These are phyloP conservation scores for Zaprionus lineosus DNA, from an alignment of 2,888 invertebrate genomes.

Conservation along the genomic window DNA sequence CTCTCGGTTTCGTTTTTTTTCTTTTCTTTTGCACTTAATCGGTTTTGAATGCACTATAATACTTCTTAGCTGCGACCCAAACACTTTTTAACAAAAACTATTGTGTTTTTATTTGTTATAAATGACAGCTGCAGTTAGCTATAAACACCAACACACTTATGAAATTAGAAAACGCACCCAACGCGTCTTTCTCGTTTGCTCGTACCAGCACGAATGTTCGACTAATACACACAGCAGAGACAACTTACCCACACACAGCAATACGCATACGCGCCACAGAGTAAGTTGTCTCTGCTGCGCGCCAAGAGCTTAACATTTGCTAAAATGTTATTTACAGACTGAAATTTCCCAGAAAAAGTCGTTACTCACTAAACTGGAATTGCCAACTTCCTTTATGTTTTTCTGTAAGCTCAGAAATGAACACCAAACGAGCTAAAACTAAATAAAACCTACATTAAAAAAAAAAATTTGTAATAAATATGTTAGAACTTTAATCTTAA, in stretches of 20 bases:
- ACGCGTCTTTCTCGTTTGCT: conserved; percentile 62
- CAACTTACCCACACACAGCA: not conserved
- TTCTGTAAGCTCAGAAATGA: no score
- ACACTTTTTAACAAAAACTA: conserved; percentile 16
- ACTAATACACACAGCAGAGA: conserved; percentile 21
- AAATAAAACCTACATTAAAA: no score
- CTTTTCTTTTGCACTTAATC: conserved; percentile 7
- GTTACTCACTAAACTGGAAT: no score
- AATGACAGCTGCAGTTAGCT: conserved; percentile 69
- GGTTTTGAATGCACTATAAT: conserved; percentile 17
- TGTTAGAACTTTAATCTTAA: no score
- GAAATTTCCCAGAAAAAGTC: no score
- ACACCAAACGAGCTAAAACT: no score
- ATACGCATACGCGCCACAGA: no score
- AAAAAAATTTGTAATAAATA: no score
- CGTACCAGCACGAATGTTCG: conserved; percentile 57
- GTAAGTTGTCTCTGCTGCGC: no score
- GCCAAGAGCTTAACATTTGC: conserved; percentile 23
- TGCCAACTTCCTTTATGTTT: no score
- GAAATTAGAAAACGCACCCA: conserved; percentile 45
- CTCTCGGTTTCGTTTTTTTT: conserved; percentile 9
- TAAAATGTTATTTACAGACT: conserved; percentile 40
- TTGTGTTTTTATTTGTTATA: conserved; percentile 63
- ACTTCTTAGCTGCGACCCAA: conserved; percentile 28
- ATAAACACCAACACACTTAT: conserved; percentile 52